phyloP scores from a whole-genome alignment of 1,140 invertebrate species.

The Temnothorax nylanderi region DNA sequence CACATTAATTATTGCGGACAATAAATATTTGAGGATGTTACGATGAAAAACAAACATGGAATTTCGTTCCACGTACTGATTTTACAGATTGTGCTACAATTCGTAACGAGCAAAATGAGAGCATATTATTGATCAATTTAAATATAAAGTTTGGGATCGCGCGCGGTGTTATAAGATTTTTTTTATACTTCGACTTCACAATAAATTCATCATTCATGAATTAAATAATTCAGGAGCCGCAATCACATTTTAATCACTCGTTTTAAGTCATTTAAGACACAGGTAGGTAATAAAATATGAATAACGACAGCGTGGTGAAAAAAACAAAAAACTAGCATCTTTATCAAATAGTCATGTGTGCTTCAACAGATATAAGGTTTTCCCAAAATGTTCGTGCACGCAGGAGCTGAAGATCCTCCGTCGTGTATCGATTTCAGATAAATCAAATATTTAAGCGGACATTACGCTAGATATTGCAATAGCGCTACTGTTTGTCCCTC shows the following conservation, averaged over 20 bases:
- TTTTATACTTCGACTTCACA: background rate
- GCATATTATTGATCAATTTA: background rate
- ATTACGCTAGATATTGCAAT: conserved; percentile 59
- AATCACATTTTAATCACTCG: background rate
- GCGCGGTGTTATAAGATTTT: background rate
- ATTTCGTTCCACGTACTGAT: background rate
- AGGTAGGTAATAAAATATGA: background rate
- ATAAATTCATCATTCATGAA: background rate
- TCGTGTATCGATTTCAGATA: conserved; percentile 35
- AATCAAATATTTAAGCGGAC: conserved; percentile 58
- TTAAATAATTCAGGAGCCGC: background rate
- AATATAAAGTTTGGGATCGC: background rate
- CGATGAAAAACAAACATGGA: background rate
- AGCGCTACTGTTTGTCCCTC: conserved; percentile 29
- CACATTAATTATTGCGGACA: background rate
- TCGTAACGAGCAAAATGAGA: background rate
- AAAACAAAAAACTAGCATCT: background rate
- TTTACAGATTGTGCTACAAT: background rate
- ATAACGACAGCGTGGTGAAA: background rate
- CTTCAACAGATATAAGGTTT: background rate
- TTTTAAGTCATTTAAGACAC: no score
- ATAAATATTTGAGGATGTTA: conserved; percentile 26
- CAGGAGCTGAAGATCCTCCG: background rate
- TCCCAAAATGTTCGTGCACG: background rate
- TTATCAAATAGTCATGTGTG: background rate